Base-by-base conservation (phyloP, 2,888 invertebrate genomes). In the Anthophora plumipes region DNA sequence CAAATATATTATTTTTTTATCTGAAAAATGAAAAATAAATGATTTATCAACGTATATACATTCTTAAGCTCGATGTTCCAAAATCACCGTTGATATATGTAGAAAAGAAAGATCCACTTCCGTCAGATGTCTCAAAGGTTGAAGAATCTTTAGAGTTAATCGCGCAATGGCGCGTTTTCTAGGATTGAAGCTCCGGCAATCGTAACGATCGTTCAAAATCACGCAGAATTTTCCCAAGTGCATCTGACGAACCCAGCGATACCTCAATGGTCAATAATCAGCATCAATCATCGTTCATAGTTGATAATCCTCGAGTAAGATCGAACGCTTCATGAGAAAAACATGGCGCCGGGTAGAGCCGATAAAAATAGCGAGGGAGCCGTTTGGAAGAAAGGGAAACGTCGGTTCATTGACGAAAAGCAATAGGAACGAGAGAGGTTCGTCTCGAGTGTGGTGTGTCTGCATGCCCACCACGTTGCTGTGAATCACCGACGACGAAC, bases 371-470 rank as follows among this genome's bases (percentile, higher is more conserved):
- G 73, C 41, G 41, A 66, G 9, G 9, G 48, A 7, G 59, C 1
- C 8, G 14, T 14, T n/a, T 37, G 37, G 69, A 69, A 69, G 54
- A 46, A 25, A 43, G 60, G 60, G 43, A 63, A 63, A 57, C 39
- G 73, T 52, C 59, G 63, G 72, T 77, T 77, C 77, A 77, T 77
- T 77, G 77, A 77, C 77, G 77, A 77, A 77, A 77, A 73, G 77
- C 73, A 66, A 77, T 72, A 66, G 57, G 50, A 46, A 31, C 57
- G 31, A 46, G 48, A 68, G 46, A 59, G 43, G 43, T 22, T 12
- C 41, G 66, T 71, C 63, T 71, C 71, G 54, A 71, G 43, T 71
- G 63, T 71, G 63, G 54, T 14, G n/a, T 5, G 31, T 71, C 52
- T 20, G 71, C 43, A 71, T 63, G 71, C 71, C 43, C 11, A 22